Evolutionary conservation across 2,888 invertebrate species (phyloP).

Genomic region (Diaperis boleti): DNA sequence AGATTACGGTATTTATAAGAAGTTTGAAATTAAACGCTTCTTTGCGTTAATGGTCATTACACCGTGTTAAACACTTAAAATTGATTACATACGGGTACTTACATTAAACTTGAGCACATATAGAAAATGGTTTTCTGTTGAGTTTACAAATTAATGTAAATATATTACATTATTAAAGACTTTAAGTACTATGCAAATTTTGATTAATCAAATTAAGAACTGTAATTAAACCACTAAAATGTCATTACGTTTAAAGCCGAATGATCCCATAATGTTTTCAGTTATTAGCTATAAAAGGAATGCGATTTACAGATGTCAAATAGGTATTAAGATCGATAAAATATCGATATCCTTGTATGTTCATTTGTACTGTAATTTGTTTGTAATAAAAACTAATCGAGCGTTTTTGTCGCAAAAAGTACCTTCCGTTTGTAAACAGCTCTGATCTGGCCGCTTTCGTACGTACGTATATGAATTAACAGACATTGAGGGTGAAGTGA

Average conservation of each 20-base stretch:
- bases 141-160: constrained; percentile 31
- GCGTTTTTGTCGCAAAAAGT: too few relatives aligned
- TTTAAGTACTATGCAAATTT: constrained; percentile 23
- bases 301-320: not conserved
- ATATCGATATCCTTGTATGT: too few relatives aligned
- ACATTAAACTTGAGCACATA: constrained; percentile 22
- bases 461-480: too few relatives aligned
- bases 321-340: not conserved
- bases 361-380: too few relatives aligned
- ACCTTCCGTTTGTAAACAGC: too few relatives aligned
- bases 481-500: too few relatives aligned
- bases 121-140: constrained; percentile 33
- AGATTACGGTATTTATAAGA: not conserved
- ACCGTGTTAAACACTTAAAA: constrained; percentile 32
- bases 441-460: too few relatives aligned
- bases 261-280: constrained; percentile 9
- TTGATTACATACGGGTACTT: constrained; percentile 36
- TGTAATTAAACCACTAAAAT: constrained; percentile 30
- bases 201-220: constrained; percentile 30
- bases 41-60: constrained; percentile 28
- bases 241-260: constrained; percentile 18
- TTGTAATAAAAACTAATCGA: too few relatives aligned
- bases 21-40: constrained; percentile 24
- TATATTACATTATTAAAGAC: constrained; percentile 31
- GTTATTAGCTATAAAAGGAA: constrained; percentile 18